Percentiles rank a stretch among this genome's conserved stretches.
Evolutionary conservation across 2,113 vertebrate species (phyloP).

Genomic region (Periophthalmodon schlosseri): DNA sequence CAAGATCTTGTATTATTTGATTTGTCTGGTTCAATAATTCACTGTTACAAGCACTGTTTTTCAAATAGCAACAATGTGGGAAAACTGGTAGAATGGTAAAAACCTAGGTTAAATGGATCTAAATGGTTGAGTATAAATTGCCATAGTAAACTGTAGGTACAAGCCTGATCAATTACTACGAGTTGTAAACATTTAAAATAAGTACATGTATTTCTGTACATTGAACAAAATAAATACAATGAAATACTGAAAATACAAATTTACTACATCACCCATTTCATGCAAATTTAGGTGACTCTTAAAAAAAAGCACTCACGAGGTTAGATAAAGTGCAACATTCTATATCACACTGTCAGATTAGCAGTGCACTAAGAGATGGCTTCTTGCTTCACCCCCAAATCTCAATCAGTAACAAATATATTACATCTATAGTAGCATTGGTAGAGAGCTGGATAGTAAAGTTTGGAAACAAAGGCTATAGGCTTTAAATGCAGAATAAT

Average conservation of each 20-base stretch:
- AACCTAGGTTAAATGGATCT: not conserved
- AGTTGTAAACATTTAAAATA: constrained; percentile 10
- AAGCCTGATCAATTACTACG: not conserved
- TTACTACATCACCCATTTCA: constrained; percentile 45
- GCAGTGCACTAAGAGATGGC: constrained; percentile 54
- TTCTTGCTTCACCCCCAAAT: constrained; percentile 35
- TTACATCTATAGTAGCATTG: constrained; percentile 14
- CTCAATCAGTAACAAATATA: constrained; percentile 5
- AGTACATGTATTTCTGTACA: constrained; percentile 10
- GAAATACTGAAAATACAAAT: constrained; percentile 56
- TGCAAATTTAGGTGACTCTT: constrained; percentile 38
- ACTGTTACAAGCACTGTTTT: constrained; percentile 2
- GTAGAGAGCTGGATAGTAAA: constrained; percentile 2
- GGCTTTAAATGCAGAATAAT: not conserved
- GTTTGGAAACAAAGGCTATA: constrained; percentile 1
- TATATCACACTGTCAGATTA: constrained; percentile 24
- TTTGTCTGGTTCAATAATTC: not conserved
- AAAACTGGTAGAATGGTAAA: not conserved
- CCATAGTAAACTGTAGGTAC: not conserved
- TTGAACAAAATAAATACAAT: constrained; percentile 45
- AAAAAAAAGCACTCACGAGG: constrained; percentile 38
- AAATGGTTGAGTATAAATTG: constrained; percentile 8
- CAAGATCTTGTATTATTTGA: not conserved
- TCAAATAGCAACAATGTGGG: not conserved
- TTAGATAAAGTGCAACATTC: constrained; percentile 57